Base-by-base conservation (phyloP, 2,888 invertebrate genomes). In the Chrysomela aeneicollis region DNA sequence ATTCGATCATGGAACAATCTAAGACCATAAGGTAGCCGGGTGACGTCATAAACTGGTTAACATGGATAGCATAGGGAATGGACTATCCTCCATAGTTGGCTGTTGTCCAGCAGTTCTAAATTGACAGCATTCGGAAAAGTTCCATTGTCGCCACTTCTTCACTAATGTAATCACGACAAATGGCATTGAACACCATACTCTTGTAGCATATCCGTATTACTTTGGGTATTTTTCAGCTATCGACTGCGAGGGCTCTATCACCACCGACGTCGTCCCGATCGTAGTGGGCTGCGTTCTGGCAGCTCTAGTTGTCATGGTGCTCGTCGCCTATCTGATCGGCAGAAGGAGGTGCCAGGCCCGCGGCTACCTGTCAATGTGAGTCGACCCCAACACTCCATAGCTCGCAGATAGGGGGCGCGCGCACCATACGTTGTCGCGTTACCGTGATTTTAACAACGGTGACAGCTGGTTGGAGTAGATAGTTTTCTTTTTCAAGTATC, bases 211-310 rank as follows among this genome's bases (percentile, higher is more conserved):
- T 26, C 26, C 6, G 26, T 5, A 26, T 26, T 5, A 26, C 3
- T 6, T 5, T 26, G 6, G 6, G 6, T 26, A 26, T 26, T 69
- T 81, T 84, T 1, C 82, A 92, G 92, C 89, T 1, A 85, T 88
- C 77, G 91, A 93, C 77, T 94, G 94, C 82, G 87, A 87, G 74
- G 85, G 88, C 63, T 85, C 86, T 37, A 89, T 90, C 75, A 90
- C 92, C 4, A 89, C 93, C 15, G 98, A 98, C 84, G 88, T 95
- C 69, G 97, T 99, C 63, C 98, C 98, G 21, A 97, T 99, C 79
- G 95, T 94, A 19, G 98, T 99, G 68, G 99, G 98, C 15, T 94
- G 94, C 81, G 94, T 95, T 57, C 86, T 99, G 64, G 95, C 93
- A 68, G 93, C 89, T 57, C 87, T 98, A 64, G 95, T 98, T 70